Evolutionary conservation across 2,888 invertebrate species (phyloP), one percentile per base, ranked within the genome.

Genomic region (Drosophila atripex): DNA sequence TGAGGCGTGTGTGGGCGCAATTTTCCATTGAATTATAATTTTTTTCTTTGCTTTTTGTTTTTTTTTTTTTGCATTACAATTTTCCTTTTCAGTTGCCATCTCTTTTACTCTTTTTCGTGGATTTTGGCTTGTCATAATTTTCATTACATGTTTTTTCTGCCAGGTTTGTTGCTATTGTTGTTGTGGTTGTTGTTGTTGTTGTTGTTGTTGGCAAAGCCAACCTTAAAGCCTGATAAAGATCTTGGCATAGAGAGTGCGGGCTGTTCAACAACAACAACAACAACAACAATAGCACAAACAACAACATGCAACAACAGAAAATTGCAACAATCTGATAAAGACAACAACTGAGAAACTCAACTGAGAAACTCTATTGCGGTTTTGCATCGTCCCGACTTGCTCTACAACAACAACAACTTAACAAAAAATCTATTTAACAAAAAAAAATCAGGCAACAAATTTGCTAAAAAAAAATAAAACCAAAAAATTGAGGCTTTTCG

Each of bases 271-370:
- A 43, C 72, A 73, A 63, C 60, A 68, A 41, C 64, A 56, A 73
- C 66, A 68, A 30, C 58, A 74, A 58, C 55, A 66, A 50, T 56
- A 59, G 18, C 60, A 63, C 30, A 61, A 72, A 25, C 69, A 73
- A 54, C 76, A 73, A 59, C 66, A 43, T 58, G 63, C 63, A 75
- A 73, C 55, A 74, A 54, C 72, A 75, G 58, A 76, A 80, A 77
- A 83, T 84, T 82, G 77, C 82, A 84, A 80, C 78, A 82, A 85
- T 85, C 85, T 85, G 85, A 86, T 86, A 86, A 86, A 78, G 80
- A 80, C 78, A 78, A 72, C 63, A 68, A 76, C 23, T 70, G 60
- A 54, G 45, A 69, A 53, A 35, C 55, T 53, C 68, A 60, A 59
- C 68, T 50, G 60, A 52, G 59, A 66, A 41, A 50, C 68, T 53